Percentiles rank a stretch among this genome's conserved stretches.
These are phyloP conservation scores for Colinus virginianus DNA, from an alignment of 2,113 vertebrate species.

Conservation along the genomic window DNA sequence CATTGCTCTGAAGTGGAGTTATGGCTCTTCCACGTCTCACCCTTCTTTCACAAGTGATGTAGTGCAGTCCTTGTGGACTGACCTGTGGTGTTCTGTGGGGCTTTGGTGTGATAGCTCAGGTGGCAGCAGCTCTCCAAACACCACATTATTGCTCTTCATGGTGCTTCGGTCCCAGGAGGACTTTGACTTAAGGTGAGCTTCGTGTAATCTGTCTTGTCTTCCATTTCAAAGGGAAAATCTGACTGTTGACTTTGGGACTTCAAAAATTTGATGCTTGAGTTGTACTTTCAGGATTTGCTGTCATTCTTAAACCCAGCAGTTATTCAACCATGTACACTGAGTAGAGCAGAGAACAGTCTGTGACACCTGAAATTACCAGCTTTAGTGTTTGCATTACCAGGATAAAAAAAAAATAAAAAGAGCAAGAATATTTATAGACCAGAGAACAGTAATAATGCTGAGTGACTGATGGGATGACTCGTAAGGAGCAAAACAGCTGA, in stretches of 20 bases:
- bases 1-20: background rate
- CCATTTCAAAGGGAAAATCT: background rate
- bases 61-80: background rate
- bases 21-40: background rate
- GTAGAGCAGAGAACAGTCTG: background rate
- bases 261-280: background rate
- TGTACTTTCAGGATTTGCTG: background rate
- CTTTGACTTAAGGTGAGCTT: background rate
- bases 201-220: background rate
- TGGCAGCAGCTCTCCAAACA: background rate
- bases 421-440: background rate
- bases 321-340: background rate
- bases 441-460: background rate
- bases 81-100: background rate
- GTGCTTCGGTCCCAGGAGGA: background rate
- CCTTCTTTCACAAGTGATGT: background rate
- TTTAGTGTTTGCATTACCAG: background rate
- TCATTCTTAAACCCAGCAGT: background rate
- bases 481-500: background rate
- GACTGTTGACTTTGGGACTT: background rate
- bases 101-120: background rate
- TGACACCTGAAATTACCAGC: constrained; percentile 43
- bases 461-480: background rate
- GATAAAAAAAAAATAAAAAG: background rate
- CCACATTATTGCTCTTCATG: accelerated